Conservation (phyloP, 2,888 invertebrate genomes). For the Nomada hirtipes region DNA sequence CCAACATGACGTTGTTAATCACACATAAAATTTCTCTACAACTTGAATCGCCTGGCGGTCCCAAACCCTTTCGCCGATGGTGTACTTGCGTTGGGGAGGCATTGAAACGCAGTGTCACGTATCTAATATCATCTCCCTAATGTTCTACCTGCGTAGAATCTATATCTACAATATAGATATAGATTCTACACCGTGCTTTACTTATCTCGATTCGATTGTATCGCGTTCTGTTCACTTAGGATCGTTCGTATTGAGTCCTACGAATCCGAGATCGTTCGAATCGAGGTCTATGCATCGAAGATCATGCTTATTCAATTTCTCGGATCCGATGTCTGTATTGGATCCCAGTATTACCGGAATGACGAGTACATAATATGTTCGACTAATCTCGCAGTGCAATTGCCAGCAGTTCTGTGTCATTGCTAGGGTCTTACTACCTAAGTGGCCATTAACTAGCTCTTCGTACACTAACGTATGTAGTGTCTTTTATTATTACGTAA, state of each 20-base stretch:
- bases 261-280: background rate
- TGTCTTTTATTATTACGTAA: background rate
- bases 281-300: background rate
- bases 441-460: background rate
- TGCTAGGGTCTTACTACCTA: background rate
- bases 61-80: too few relatives aligned
- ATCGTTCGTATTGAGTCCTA: constrained; percentile 5
- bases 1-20: too few relatives aligned
- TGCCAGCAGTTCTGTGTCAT: background rate
- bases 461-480: background rate
- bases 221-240: background rate
- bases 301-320: constrained; percentile 23
- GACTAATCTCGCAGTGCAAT: constrained; percentile 13
- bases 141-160: background rate
- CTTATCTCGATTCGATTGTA: background rate
- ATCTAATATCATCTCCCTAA: too few relatives aligned
- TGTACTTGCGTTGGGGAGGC: too few relatives aligned
- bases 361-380: constrained; percentile 12
- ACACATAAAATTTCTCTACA: too few relatives aligned
- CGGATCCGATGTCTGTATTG: constrained; percentile 22
- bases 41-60: too few relatives aligned
- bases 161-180: background rate
- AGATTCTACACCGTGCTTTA: background rate
- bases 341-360: constrained; percentile 12
- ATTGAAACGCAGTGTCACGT: too few relatives aligned